Base-by-base conservation (phyloP, 2,113 vertebrate genomes). In the Myanophis thanlyinensis region DNA sequence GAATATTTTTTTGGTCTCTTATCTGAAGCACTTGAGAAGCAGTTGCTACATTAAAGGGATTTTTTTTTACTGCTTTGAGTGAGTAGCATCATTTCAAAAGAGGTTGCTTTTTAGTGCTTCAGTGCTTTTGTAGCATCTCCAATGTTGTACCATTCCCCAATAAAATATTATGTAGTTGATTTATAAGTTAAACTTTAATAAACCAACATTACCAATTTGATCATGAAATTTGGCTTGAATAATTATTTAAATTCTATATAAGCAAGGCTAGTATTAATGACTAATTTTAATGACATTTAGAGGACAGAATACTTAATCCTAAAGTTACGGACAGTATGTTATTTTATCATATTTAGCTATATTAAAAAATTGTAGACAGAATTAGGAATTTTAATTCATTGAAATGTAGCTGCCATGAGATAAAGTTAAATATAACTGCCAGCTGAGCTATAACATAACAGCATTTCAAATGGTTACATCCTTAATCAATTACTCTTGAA, bases 161-260 rank as follows among this genome's bases (percentile, higher is more conserved):
- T 90, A 94, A 90, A 51, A 5, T 22, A 73, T 86, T n/a, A 35
- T 6, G 91, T 35, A 10, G 3, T 80, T 94, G 18, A 92, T 80
- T 59, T 67, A 40, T 92, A 23, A 93, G 90, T 93, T 95, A 95
- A 92, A 94, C 89, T 27, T 30, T 90, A 25, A 86, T 91, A 94
- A 87, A 86, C 47, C 54, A 73, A 91, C 93, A 93, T 89, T 93
- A 54, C 52, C 46, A 88, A 85, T 91, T 87, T 94, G 54, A 59
- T 49, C 84, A 94, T 86, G 84, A 93, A 96, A 90, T 53, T 4
- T 53, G 62, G 92, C 87, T 3, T 93, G 56, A 54, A 22, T 92
- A 93, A 95, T 96, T 90, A 95, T 87, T 35, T 10, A 73, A 12
- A 54, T 51, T 6, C 0, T 89, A 3, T 93, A 90, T 80, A 27